phyloP scores from a whole-genome alignment of 2,888 invertebrate species.

The Leptothorax acervorum region DNA sequence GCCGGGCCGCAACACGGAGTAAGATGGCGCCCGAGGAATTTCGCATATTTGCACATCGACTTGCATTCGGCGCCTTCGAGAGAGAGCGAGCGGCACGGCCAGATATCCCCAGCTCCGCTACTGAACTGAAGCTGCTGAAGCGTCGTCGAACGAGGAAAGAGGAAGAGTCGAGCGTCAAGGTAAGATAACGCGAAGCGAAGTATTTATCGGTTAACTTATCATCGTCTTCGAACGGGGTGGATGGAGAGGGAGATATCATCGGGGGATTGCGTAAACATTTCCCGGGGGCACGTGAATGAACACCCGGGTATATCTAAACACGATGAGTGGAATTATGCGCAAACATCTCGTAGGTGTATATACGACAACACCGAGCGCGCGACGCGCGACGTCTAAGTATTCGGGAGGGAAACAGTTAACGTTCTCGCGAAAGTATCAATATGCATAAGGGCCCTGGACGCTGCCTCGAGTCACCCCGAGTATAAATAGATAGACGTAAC shows the following conservation, averaged over 20 bases:
- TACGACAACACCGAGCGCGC: neutral
- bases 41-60: neutral
- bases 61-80: neutral
- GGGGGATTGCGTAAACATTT: slow-evolving; percentile 36
- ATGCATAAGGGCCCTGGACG: slow-evolving; percentile 66
- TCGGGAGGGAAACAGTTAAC: slow-evolving; percentile 44
- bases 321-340: slow-evolving; percentile 36
- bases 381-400: slow-evolving; percentile 39
- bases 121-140: neutral
- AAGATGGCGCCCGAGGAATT: neutral
- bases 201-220: slow-evolving; percentile 37
- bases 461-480: slow-evolving; percentile 1
- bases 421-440: slow-evolving; percentile 65
- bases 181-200: slow-evolving; percentile 44
- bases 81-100: neutral
- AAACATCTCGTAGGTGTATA: slow-evolving; percentile 53
- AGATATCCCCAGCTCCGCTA: neutral
- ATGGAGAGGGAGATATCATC: neutral
- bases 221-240: neutral
- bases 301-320: slow-evolving; percentile 24
- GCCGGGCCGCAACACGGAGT: neutral
- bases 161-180: slow-evolving; percentile 15
- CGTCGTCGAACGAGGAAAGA: slow-evolving; percentile 1
- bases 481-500: slow-evolving; percentile 60
- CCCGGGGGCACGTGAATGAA: slow-evolving; percentile 17